Evolutionary conservation across 2,888 invertebrate genomes (phyloP).

Genomic region (Octodonta nipae): DNA sequence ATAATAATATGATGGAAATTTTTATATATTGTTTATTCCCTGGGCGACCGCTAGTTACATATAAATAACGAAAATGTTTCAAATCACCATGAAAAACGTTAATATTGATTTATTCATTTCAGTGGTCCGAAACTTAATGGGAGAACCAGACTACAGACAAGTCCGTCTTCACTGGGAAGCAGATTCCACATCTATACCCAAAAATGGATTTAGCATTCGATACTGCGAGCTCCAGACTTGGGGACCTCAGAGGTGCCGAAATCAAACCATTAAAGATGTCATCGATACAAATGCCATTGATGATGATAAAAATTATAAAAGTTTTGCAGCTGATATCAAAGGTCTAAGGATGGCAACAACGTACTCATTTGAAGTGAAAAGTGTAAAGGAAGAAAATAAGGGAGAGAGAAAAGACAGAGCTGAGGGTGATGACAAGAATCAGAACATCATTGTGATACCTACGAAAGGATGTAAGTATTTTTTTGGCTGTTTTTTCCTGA

Average conservation of each 20-base stretch:
- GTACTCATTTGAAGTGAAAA: slow-evolving; percentile 64
- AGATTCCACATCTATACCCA: slow-evolving; percentile 36
- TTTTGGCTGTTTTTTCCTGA: neutral
- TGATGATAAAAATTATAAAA: slow-evolving; percentile 28
- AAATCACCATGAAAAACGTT: too few species aligned
- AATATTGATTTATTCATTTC: too few species aligned
- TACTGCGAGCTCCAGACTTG: slow-evolving; percentile 70
- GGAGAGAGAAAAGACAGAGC: slow-evolving; percentile 33
- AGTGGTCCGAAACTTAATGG: slow-evolving; percentile 49
- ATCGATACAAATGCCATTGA: slow-evolving; percentile 18
- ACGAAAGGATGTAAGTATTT: slow-evolving; percentile 68
- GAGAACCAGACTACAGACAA: slow-evolving; percentile 53
- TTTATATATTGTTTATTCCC: too few species aligned
- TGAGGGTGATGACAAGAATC: slow-evolving; percentile 38
- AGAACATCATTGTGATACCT: slow-evolving; percentile 58
- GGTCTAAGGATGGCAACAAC: slow-evolving; percentile 71
- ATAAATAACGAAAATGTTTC: too few species aligned
- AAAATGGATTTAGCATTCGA: slow-evolving; percentile 53
- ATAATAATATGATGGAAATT: too few species aligned
- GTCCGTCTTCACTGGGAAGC: slow-evolving; percentile 52
- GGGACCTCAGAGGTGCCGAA: slow-evolving; percentile 63
- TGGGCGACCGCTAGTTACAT: too few species aligned
- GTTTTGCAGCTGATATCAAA: slow-evolving; percentile 48
- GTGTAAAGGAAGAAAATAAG: slow-evolving; percentile 39
- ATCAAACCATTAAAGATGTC: slow-evolving; percentile 29